These are phyloP conservation scores for Anagyrus pseudococci DNA, from an alignment of 2,888 invertebrate species.

Conservation along the genomic window DNA sequence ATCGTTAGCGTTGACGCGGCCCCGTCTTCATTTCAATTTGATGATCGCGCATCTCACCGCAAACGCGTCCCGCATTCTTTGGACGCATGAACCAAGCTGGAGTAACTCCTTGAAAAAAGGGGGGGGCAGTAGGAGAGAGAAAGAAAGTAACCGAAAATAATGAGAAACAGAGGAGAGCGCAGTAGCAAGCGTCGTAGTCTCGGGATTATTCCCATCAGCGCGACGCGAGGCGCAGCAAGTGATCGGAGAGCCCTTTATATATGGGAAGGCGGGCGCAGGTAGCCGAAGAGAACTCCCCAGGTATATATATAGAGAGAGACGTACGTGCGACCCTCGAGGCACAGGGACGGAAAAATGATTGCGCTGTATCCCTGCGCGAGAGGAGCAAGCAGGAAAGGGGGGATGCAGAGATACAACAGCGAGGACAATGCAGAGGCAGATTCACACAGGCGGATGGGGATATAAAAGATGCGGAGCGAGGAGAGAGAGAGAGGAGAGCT, in stretches of 20 bases:
- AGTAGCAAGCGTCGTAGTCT: no score
- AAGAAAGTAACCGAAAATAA: no score
- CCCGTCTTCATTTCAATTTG: no score
- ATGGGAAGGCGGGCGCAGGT: conserved; percentile 24
- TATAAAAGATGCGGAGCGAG: not conserved
- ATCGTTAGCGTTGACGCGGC: no score
- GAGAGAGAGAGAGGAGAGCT: not conserved
- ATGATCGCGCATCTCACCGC: no score
- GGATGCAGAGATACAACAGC: conserved; percentile 26
- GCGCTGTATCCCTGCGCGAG: conserved; percentile 40
- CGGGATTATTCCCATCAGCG: not conserved
- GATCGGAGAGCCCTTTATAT: conserved; percentile 35
- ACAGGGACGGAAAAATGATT: conserved; percentile 43
- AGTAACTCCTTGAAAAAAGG: no score
- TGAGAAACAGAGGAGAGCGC: no score
- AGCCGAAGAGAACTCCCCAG: conserved; percentile 2
- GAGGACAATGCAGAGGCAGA: conserved; percentile 40
- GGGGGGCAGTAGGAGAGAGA: no score
- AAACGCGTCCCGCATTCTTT: no score
- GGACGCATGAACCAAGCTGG: no score
- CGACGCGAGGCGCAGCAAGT: conserved; percentile 24
- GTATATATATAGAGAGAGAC: not conserved
- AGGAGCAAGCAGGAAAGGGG: conserved; percentile 10
- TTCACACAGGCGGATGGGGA: conserved; percentile 20
- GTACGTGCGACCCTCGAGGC: not conserved